Percentiles rank a stretch among this genome's conserved stretches.
Conservation (phyloP, 1,140 invertebrate genomes). For the Bactericera cockerelli region DNA sequence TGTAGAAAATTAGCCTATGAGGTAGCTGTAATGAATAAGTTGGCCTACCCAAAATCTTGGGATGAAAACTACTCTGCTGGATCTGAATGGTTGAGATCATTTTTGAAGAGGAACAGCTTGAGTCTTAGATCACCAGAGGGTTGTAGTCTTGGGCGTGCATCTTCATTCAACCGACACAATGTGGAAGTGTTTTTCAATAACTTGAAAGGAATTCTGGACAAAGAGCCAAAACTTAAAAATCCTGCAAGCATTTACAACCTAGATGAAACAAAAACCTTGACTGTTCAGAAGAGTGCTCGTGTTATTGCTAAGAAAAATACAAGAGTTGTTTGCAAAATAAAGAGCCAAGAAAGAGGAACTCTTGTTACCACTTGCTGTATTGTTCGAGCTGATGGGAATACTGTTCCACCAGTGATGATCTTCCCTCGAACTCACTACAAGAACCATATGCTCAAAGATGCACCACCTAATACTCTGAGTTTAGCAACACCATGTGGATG, state of each 20-base stretch:
- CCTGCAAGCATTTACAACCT: conserved; percentile 22
- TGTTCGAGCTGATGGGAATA: conserved; percentile 12
- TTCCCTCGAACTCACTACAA: conserved; percentile 25
- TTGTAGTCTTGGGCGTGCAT: conserved; percentile 29
- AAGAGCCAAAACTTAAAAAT: conserved; percentile 15
- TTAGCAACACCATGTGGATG: conserved; percentile 29
- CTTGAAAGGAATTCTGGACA: conserved; percentile 2
- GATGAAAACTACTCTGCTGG: conserved; percentile 24
- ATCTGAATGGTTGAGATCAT: conserved; percentile 27
- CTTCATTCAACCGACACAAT: conserved; percentile 31
- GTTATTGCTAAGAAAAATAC: conserved; percentile 21
- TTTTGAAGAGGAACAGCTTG: conserved; percentile 24
- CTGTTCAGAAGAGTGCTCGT: conserved; percentile 21
- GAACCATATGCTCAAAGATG: conserved; percentile 22
- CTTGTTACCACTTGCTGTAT: conserved; percentile 23
- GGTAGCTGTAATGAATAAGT: conserved; percentile 19
- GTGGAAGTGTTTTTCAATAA: conserved; percentile 21
- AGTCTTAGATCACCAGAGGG: conserved; percentile 29
- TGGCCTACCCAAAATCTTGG: conserved; percentile 26
- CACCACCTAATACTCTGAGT: conserved; percentile 30
- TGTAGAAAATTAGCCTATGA: conserved; percentile 22
- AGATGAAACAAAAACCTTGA: conserved; percentile 22
- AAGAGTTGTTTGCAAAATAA: conserved; percentile 24
- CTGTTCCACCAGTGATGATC: conserved; percentile 15
- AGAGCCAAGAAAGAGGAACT: conserved; percentile 22